These are phyloP conservation scores for Cotesia congregata DNA, from an alignment of 2,888 invertebrate species.

Conservation along the genomic window DNA sequence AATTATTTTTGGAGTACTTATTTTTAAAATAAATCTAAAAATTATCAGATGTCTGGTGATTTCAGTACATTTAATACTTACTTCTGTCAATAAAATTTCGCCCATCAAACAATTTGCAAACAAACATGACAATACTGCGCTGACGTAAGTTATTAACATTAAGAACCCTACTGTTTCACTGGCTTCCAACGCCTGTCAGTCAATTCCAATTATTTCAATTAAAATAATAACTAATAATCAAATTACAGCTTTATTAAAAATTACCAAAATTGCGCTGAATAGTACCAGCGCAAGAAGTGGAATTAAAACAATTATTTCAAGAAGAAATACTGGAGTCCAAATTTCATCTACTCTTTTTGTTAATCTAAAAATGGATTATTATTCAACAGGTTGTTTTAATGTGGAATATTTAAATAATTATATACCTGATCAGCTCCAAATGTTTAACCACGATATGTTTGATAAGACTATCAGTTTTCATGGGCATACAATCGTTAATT, in stretches of 20 bases:
- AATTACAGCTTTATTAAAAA: neutral
- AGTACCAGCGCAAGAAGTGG: neutral
- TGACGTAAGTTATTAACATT: neutral
- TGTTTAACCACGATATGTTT: constrained; percentile 33
- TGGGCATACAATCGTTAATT: too few relatives aligned
- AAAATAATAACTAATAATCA: too few relatives aligned
- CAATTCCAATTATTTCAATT: too few relatives aligned
- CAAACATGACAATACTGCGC: constrained; percentile 44
- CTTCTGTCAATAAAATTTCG: constrained; percentile 44
- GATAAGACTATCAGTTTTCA: constrained; percentile 13
- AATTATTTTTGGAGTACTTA: too few relatives aligned
- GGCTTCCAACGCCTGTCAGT: neutral
- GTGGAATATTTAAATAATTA: neutral
- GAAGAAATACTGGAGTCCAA: neutral
- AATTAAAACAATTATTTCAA: neutral
- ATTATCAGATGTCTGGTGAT: too few relatives aligned
- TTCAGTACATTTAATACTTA: neutral
- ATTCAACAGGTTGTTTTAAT: neutral
- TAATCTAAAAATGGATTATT: constrained; percentile 31
- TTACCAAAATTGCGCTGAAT: neutral
- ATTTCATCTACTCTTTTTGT: neutral
- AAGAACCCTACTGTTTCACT: neutral
- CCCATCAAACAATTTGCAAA: constrained; percentile 53
- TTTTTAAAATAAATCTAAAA: too few relatives aligned
- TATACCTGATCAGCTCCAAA: neutral